Conservation (phyloP, 1,140 invertebrate species). For the Drosophila sp. region DNA sequence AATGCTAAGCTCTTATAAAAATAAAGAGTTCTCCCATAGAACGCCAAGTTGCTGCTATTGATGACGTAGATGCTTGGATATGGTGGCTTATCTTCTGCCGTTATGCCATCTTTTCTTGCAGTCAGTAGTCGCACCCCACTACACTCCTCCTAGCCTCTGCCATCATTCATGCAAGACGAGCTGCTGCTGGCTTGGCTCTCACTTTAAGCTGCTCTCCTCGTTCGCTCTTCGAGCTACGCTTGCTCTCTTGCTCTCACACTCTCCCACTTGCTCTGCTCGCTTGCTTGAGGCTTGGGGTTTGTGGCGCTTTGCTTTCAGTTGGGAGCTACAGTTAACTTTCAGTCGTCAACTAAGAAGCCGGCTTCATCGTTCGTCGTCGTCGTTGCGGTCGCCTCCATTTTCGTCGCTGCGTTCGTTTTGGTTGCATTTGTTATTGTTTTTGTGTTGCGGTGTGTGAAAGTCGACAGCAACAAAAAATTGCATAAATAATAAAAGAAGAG, state of each 20-base stretch:
- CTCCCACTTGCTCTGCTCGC: conserved; percentile 21
- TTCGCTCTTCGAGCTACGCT: not conserved
- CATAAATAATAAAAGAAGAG: conserved; percentile 59
- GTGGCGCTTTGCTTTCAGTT: conserved; percentile 59
- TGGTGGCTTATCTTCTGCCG: conserved; percentile 26
- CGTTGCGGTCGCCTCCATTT: conserved; percentile 3
- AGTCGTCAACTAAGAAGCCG: conserved; percentile 55
- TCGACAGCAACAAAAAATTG: conserved; percentile 56
- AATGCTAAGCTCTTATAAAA: too few species aligned
- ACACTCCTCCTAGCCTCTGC: not conserved
- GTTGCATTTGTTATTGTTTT: conserved; percentile 71
- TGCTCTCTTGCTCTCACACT: conserved; percentile 24
- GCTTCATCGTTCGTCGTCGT: conserved; percentile 50
- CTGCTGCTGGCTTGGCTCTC: conserved; percentile 7
- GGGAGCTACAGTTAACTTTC: conserved; percentile 11
- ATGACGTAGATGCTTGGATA: not conserved
- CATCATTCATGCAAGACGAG: conserved; percentile 4
- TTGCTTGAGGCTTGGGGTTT: conserved; percentile 40
- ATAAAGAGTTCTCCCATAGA: too few species aligned
- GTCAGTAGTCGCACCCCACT: conserved; percentile 25
- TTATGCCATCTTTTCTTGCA: conserved; percentile 61
- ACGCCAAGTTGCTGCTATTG: not conserved
- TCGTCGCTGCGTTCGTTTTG: conserved; percentile 5
- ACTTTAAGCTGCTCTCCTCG: conserved; percentile 32
- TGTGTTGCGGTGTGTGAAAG: conserved; percentile 57